Evolutionary conservation across 2,797 vertebrate species (phyloP).

Genomic region (Botia kubotai): DNA sequence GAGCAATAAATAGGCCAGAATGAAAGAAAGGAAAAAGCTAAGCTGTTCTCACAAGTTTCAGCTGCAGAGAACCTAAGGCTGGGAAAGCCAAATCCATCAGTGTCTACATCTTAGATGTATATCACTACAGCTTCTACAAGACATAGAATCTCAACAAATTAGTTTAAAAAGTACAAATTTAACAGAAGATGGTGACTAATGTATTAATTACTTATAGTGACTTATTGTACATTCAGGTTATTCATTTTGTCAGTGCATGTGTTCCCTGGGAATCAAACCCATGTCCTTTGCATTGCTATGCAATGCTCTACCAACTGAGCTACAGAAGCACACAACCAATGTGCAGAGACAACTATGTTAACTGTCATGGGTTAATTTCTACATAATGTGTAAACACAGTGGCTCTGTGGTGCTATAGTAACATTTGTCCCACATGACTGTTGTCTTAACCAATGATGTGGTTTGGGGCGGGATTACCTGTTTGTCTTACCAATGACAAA

Average conservation of each 20-base stretch:
- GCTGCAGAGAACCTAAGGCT: conserved; percentile 43
- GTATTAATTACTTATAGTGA: too few species aligned
- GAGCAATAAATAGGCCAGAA: conserved; percentile 12
- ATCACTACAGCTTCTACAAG: conserved; percentile 27
- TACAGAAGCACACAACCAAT: background rate
- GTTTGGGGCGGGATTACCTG: background rate
- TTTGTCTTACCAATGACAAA: background rate
- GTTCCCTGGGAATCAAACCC: too few species aligned
- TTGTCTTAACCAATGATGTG: background rate
- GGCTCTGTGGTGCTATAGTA: background rate
- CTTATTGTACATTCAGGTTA: too few species aligned
- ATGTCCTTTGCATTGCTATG: too few species aligned
- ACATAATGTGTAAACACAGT: background rate
- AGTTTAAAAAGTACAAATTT: conserved; percentile 23
- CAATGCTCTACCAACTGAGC: too few species aligned
- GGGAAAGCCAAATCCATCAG: conserved; percentile 50
- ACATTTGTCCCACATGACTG: background rate
- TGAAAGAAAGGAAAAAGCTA: conserved; percentile 23
- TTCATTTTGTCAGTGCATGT: too few species aligned
- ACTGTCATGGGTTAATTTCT: background rate
- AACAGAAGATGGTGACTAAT: background rate
- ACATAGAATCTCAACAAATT: conserved; percentile 16
- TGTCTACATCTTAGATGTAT: conserved; percentile 51
- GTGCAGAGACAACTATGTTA: background rate
- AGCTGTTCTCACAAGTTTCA: conserved; percentile 51